phyloP scores from a whole-genome alignment of 2,888 invertebrate genomes.

The Orthosia incerta region DNA sequence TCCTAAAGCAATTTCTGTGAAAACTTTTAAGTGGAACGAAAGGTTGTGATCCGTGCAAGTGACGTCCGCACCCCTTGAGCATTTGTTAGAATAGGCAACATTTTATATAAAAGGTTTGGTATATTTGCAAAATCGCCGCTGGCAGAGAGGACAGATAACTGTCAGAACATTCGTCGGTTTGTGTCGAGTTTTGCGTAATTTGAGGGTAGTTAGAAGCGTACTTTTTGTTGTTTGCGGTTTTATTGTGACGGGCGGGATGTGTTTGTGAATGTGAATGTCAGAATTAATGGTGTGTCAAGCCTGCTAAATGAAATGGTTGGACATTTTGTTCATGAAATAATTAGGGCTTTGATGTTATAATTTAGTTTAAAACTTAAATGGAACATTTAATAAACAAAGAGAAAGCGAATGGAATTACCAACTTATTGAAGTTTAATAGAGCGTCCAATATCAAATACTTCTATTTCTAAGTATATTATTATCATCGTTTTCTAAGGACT shows the following conservation, averaged over 20 bases:
- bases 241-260: slow-evolving; percentile 36
- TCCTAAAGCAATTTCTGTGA: slow-evolving; percentile 61
- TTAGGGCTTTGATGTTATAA: not conserved
- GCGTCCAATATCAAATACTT: not conserved
- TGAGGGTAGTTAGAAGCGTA: slow-evolving; percentile 43
- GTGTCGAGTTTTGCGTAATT: slow-evolving; percentile 49
- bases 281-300: slow-evolving; percentile 30
- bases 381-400: not conserved
- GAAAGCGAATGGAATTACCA: not conserved
- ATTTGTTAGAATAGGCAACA: slow-evolving; percentile 63
- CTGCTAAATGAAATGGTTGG: slow-evolving; percentile 16
- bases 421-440: not conserved
- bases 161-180: slow-evolving; percentile 57
- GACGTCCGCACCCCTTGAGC: slow-evolving; percentile 61
- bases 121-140: slow-evolving; percentile 59
- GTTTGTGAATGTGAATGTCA: slow-evolving; percentile 33
- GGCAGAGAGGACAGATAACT: slow-evolving; percentile 44
- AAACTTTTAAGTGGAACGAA: slow-evolving; percentile 67
- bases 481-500: no score
- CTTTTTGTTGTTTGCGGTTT: slow-evolving; percentile 51
- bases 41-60: slow-evolving; percentile 61
- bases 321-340: slow-evolving; percentile 1
- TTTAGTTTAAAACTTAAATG: not conserved
- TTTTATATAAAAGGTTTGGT: slow-evolving; percentile 60
- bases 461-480: not conserved